Evolutionary conservation across 2,113 vertebrate genomes (phyloP), one percentile per base, ranked within the genome.

Genomic region (Phrynosoma platyrhinos): DNA sequence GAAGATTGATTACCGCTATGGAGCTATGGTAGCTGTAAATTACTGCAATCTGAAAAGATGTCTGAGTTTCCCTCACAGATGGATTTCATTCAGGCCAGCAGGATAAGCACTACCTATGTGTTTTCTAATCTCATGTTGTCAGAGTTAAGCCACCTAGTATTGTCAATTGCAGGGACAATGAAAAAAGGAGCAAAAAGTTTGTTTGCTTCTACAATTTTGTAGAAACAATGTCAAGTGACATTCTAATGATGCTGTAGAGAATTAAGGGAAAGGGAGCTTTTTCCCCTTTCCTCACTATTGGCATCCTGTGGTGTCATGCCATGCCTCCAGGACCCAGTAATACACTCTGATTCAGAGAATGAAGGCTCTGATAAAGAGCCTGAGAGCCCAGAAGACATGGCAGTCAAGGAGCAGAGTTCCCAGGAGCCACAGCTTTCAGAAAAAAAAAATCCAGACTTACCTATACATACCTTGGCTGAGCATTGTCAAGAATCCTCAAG

Each of bases 11-110:
- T 20, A 85, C 71, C 1, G 64, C 3, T 93, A 91, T 82, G 18
- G 86, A 4, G 1, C 81, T 88, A 90, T 82, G 74, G 72, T 68
- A 69, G 9, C 21, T 86, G 18, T 83, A 90, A 92, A 58, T 88
- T 93, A 84, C 47, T 94, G 89, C 93, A 94, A 90, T 88, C 76
- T 79, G 74, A 85, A 25, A 47, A 91, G 81, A 86, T 52, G 77
- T 21, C 75, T 76, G 64, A 79, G 30, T 3, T 3, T 92, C 84
- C 32, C 58, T 47, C 14, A 8, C 5, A 74, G 83, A 64, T 83
- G 76, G 55, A 80, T 91, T 90, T 92, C 85, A 25, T 75, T 62
- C 78, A 69, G 3, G 36, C 62, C 76, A 72, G 25, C 21, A 89
- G 25, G 79, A 2, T 55, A 86, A 76, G n/a, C 27, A 80, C 7